Conservation (phyloP, 2,888 invertebrate species). For the Lapara coniferarum region DNA sequence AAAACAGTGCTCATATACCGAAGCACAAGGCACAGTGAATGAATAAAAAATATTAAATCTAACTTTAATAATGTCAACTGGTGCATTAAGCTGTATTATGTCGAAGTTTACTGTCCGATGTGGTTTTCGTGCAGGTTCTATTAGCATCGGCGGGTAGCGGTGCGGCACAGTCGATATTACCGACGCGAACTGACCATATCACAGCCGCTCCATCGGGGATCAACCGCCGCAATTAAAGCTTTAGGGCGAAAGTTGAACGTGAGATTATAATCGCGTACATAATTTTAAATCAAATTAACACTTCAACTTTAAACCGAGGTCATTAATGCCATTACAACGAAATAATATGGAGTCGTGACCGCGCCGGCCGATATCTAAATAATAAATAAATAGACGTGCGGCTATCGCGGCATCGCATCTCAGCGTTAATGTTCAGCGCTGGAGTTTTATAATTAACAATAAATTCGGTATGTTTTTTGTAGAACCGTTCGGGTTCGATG, state of each 20-base stretch:
- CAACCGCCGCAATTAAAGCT: slow-evolving; percentile 75
- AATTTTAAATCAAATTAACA: slow-evolving; percentile 84
- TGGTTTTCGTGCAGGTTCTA: slow-evolving; percentile 44
- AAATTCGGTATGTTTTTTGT: slow-evolving; percentile 82
- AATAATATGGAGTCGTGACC: slow-evolving; percentile 83
- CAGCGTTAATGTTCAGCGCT: slow-evolving; percentile 77
- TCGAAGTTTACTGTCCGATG: slow-evolving; percentile 51
- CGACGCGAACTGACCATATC: slow-evolving; percentile 55
- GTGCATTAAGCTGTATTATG: slow-evolving; percentile 63
- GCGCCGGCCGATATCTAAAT: slow-evolving; percentile 79
- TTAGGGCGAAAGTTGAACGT: slow-evolving; percentile 76
- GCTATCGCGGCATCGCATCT: slow-evolving; percentile 77
- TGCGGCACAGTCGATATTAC: slow-evolving; percentile 39
- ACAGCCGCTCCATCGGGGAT: slow-evolving; percentile 66
- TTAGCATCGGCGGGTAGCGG: slow-evolving; percentile 30
- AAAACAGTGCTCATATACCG: slow-evolving; percentile 41
- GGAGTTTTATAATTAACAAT: slow-evolving; percentile 84
- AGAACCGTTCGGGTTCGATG: slow-evolving; percentile 57
- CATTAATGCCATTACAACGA: slow-evolving; percentile 80
- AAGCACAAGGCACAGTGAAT: slow-evolving; percentile 47
- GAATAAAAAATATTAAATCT: slow-evolving; percentile 58
- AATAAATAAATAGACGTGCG: slow-evolving; percentile 81
- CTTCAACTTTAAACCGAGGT: slow-evolving; percentile 83
- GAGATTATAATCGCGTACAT: slow-evolving; percentile 78
- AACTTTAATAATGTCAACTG: slow-evolving; percentile 63